These are phyloP conservation scores for Crotophaga sulcirostris DNA, from an alignment of 2,113 vertebrate genomes.

Conservation along the genomic window DNA sequence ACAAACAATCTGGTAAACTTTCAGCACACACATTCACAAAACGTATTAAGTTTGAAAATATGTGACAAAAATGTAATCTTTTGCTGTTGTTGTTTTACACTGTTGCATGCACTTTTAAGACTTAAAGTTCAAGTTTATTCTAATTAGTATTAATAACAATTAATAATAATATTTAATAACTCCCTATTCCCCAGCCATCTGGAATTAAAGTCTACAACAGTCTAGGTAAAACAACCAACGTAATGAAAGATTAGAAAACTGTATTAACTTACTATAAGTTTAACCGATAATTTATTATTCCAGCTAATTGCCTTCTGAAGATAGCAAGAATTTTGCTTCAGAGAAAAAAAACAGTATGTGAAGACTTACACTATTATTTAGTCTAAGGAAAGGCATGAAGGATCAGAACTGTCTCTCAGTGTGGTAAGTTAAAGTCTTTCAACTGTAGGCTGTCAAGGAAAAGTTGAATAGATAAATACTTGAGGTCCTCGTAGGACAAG, in stretches of 20 bases:
- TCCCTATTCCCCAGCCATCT: background rate
- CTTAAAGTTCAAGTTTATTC: background rate
- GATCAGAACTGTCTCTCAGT: background rate
- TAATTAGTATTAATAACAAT: background rate
- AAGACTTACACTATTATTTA: background rate
- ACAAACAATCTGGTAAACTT: conserved; percentile 8
- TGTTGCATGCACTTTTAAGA: background rate
- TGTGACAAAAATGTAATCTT: background rate
- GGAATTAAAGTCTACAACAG: background rate
- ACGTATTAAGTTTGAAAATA: background rate
- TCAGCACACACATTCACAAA: background rate
- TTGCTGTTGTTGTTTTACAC: background rate
- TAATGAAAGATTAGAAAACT: background rate
- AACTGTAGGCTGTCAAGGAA: background rate
- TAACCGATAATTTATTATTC: background rate
- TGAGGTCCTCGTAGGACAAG: too few species aligned
- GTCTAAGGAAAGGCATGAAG: background rate
- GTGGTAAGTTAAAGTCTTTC: background rate
- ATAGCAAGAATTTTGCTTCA: background rate
- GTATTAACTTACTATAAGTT: background rate
- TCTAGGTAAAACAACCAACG: background rate
- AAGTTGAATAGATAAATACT: background rate
- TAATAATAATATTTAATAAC: background rate
- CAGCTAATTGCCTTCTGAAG: background rate
- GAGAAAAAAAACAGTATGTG: background rate